Evolutionary conservation across 2,888 invertebrate genomes (phyloP).

Genomic region (Allophyes oxyacanthae): DNA sequence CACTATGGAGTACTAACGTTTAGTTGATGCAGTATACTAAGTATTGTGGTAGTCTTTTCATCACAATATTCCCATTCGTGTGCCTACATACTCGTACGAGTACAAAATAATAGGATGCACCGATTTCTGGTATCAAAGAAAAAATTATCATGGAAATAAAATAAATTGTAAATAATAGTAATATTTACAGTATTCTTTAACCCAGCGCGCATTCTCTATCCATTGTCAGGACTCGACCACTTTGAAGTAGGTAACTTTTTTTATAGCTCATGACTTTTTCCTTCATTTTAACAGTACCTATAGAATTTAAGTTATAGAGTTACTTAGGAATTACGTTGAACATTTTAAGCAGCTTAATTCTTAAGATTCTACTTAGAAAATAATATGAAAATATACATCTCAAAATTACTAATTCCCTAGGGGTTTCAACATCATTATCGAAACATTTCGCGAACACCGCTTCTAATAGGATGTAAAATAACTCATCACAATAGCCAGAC

Average conservation of each 20-base stretch:
- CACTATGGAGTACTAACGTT: too few species aligned
- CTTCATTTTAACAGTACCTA: too few species aligned
- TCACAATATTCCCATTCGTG: too few species aligned
- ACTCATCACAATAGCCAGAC: slow-evolving; percentile 85
- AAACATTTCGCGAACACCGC: slow-evolving; percentile 57
- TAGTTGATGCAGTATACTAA: too few species aligned
- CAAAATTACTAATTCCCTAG: slow-evolving; percentile 25
- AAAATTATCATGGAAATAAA: background rate
- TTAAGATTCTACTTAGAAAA: background rate
- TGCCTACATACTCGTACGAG: slow-evolving; percentile 3
- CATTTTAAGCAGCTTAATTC: slow-evolving; percentile 3
- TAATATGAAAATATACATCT: slow-evolving; percentile 12
- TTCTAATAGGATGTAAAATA: slow-evolving; percentile 84
- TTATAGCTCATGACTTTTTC: too few species aligned
- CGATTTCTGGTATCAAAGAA: slow-evolving; percentile 12
- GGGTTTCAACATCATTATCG: slow-evolving; percentile 56
- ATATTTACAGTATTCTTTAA: too few species aligned
- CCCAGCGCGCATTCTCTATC: too few species aligned
- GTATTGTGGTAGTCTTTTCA: too few species aligned
- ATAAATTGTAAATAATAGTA: too few species aligned
- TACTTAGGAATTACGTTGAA: background rate
- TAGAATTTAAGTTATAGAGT: too few species aligned
- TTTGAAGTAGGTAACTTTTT: too few species aligned
- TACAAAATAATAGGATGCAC: slow-evolving; percentile 27
- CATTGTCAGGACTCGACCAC: too few species aligned